These are phyloP conservation scores for Aphelinus atriplicis DNA, from an alignment of 1,140 invertebrate species.

Conservation along the genomic window DNA sequence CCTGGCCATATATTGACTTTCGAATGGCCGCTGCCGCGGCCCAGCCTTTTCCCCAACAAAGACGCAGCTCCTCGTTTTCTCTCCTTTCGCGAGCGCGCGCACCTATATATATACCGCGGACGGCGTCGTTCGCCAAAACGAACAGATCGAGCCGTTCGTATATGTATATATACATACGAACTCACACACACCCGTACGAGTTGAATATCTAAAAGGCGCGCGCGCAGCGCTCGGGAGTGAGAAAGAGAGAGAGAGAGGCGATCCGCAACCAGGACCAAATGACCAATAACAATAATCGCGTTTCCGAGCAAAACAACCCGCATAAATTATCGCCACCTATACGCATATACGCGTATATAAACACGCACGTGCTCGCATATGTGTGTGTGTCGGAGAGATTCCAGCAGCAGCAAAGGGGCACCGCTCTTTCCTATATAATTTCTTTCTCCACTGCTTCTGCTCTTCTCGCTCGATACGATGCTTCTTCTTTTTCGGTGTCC, in stretches of 20 bases:
- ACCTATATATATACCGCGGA: not conserved
- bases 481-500: not conserved
- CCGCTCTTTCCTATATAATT: constrained; percentile 2
- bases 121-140: not conserved
- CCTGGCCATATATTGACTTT: constrained; percentile 38
- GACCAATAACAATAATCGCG: constrained; percentile 41
- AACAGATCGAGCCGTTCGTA: not conserved
- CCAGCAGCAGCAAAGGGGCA: constrained; percentile 18
- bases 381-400: constrained; percentile 18
- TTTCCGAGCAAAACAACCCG: constrained; percentile 37
- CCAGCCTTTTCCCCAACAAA: constrained; percentile 34
- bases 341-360: not conserved
- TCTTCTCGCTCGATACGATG: not conserved
- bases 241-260: not conserved
- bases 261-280: constrained; percentile 5
- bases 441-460: constrained; percentile 33
- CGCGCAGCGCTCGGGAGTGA: too few species aligned
- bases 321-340: constrained; percentile 37
- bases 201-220: not conserved
- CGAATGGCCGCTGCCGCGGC: constrained; percentile 32
- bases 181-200: too few species aligned
- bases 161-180: not conserved
- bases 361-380: too few species aligned
- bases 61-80: not conserved
- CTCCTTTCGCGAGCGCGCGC: constrained; percentile 33